Conservation (phyloP, 2,888 invertebrate genomes). For the Cynaeus angustus region DNA sequence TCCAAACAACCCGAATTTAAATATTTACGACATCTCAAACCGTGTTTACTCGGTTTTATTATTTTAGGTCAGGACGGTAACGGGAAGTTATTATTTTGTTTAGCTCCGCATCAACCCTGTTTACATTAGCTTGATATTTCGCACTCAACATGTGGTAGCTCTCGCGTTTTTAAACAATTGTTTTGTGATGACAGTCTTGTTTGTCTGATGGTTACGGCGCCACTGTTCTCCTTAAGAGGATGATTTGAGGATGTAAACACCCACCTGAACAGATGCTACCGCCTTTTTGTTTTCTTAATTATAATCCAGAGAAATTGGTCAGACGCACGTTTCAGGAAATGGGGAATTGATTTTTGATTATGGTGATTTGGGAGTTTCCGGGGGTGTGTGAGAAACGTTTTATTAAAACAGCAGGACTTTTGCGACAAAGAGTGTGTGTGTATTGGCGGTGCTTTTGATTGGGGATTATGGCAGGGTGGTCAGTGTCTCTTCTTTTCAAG, state of each 20-base stretch:
- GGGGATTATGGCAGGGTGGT: slow-evolving; percentile 57
- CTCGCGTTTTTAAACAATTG: slow-evolving; percentile 25
- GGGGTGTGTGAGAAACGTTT: slow-evolving; percentile 39
- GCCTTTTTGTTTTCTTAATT: slow-evolving; percentile 58
- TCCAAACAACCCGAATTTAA: slow-evolving; percentile 20
- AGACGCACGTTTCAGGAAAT: slow-evolving; percentile 59
- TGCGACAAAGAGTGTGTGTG: slow-evolving; percentile 13
- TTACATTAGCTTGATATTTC: slow-evolving; percentile 58
- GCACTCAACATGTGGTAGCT: slow-evolving; percentile 52
- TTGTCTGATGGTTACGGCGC: slow-evolving; percentile 37
- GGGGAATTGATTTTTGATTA: slow-evolving; percentile 53
- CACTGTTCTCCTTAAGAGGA: slow-evolving; percentile 43
- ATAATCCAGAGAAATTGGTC: slow-evolving; percentile 59
- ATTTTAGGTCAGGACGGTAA: slow-evolving; percentile 43
- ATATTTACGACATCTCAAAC: slow-evolving; percentile 38
- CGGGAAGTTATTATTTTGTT: slow-evolving; percentile 51
- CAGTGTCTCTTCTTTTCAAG: slow-evolving; percentile 49
- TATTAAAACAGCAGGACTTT: slow-evolving; percentile 49
- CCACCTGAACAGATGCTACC: slow-evolving; percentile 48
- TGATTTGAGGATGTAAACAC: slow-evolving; percentile 47
- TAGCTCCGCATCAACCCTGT: slow-evolving; percentile 47
- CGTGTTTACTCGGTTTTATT: slow-evolving; percentile 41
- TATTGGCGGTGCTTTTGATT: slow-evolving; percentile 50
- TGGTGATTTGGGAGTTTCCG: slow-evolving; percentile 56
- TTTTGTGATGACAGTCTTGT: slow-evolving; percentile 40